phyloP scores from a whole-genome alignment of 2,888 invertebrate genomes.

The Dione vanillae region DNA sequence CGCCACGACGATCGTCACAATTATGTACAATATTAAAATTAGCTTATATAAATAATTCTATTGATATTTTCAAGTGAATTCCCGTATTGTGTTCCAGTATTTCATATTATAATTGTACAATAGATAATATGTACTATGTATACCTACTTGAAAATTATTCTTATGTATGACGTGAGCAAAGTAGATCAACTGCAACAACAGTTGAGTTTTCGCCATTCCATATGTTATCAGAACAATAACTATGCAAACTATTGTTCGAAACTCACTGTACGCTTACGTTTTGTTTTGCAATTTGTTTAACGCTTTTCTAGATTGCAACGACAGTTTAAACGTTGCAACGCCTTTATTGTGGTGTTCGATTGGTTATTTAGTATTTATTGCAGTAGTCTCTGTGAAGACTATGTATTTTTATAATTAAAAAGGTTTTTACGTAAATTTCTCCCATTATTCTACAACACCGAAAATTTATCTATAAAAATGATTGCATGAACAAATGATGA shows the following conservation, averaged over 20 bases:
- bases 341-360: constrained; percentile 33
- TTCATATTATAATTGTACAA: not conserved
- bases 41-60: not conserved
- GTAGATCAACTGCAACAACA: constrained; percentile 35
- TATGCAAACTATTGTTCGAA: constrained; percentile 44
- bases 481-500: too few species aligned
- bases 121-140: not conserved
- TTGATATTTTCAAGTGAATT: not conserved
- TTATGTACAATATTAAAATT: too few species aligned
- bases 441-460: too few species aligned
- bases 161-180: constrained; percentile 24
- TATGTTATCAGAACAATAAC: constrained; percentile 43
- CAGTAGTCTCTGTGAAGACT: not conserved
- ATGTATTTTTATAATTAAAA: not conserved
- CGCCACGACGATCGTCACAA: too few species aligned
- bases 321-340: constrained; percentile 31
- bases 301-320: constrained; percentile 32
- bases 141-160: constrained; percentile 5
- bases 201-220: constrained; percentile 28
- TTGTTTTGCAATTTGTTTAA: constrained; percentile 45
- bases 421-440: too few species aligned
- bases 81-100: not conserved
- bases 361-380: constrained; percentile 9
- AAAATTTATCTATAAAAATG: too few species aligned
- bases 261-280: constrained; percentile 40